These are phyloP conservation scores for Cassiopea andromeda DNA, from an alignment of 30 jellyfish, hydroid and myxozoan genomes.

Conservation along the genomic window DNA sequence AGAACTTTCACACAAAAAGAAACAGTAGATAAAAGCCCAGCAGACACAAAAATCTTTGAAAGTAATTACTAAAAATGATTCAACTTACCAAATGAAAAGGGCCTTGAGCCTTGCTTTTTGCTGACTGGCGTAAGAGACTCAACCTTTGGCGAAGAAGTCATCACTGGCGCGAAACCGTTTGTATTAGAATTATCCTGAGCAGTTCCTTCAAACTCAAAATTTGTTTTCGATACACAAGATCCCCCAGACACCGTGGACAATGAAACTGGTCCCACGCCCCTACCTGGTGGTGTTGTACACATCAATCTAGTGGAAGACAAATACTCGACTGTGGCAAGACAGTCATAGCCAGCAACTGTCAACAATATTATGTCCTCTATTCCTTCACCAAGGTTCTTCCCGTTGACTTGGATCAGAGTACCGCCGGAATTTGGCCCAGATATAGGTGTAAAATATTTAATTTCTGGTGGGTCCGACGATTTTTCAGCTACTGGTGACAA, in stretches of 20 bases:
- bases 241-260: conserved; percentile 86
- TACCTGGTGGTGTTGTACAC: conserved; percentile 86
- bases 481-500: conserved; percentile 42
- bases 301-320: conserved; percentile 69
- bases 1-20: no score
- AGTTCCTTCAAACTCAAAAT: conserved; percentile 59
- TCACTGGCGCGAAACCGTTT: background rate
- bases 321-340: conserved; percentile 81
- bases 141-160: background rate
- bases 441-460: conserved; percentile 70
- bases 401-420: conserved; percentile 79
- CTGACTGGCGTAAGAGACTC: conserved; percentile 5
- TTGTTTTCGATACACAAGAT: conserved; percentile 66
- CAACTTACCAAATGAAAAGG: conserved; percentile 15
- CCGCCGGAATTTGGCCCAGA: conserved; percentile 92
- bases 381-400: conserved; percentile 78
- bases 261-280: conserved; percentile 79
- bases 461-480: conserved; percentile 71
- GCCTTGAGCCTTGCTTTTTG: conserved; percentile 37
- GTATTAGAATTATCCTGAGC: background rate
- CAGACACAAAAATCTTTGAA: no score
- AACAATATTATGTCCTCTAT: conserved; percentile 69
- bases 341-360: conserved; percentile 81
- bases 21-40: no score
- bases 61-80: background rate